phyloP scores from a whole-genome alignment of 1,140 invertebrate genomes.

The Brachionus calyciflorus region DNA sequence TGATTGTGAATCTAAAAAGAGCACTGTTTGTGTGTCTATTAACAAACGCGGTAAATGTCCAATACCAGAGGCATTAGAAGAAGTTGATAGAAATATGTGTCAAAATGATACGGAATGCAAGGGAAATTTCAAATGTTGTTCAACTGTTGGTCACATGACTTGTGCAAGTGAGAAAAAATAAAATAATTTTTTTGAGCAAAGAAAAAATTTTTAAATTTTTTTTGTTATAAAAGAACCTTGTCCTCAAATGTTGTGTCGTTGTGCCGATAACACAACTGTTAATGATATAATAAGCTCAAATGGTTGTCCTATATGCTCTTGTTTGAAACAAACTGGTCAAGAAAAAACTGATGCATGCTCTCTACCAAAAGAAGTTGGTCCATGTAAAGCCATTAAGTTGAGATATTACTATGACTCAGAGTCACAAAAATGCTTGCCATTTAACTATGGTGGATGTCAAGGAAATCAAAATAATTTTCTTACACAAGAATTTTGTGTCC shows the following conservation, averaged over 20 bases:
- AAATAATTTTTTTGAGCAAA: not conserved
- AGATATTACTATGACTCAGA: slow-evolving; percentile 47
- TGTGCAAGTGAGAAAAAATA: not conserved
- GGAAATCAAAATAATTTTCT: slow-evolving; percentile 55
- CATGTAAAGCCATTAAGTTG: slow-evolving; percentile 34
- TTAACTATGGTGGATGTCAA: slow-evolving; percentile 59
- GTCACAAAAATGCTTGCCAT: slow-evolving; percentile 54
- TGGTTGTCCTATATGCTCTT: slow-evolving; percentile 14
- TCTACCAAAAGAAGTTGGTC: slow-evolving; percentile 46
- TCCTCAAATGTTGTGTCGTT: not conserved
- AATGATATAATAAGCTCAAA: not conserved
- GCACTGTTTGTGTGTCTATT: not conserved
- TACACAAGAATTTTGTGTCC: not conserved
- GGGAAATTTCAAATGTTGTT: slow-evolving; percentile 12
- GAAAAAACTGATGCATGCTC: slow-evolving; percentile 34
- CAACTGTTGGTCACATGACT: not conserved
- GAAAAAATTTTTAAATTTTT: not conserved
- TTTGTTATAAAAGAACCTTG: too few species aligned
- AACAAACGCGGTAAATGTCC: slow-evolving; percentile 16
- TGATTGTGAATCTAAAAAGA: not conserved
- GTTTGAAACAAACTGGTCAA: not conserved
- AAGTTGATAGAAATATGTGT: not conserved
- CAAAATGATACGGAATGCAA: slow-evolving; percentile 12
- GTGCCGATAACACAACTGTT: not conserved
- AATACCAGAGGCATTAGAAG: not conserved